Base-by-base conservation (phyloP, 2,888 invertebrate genomes). In the Oasisia sp. region DNA sequence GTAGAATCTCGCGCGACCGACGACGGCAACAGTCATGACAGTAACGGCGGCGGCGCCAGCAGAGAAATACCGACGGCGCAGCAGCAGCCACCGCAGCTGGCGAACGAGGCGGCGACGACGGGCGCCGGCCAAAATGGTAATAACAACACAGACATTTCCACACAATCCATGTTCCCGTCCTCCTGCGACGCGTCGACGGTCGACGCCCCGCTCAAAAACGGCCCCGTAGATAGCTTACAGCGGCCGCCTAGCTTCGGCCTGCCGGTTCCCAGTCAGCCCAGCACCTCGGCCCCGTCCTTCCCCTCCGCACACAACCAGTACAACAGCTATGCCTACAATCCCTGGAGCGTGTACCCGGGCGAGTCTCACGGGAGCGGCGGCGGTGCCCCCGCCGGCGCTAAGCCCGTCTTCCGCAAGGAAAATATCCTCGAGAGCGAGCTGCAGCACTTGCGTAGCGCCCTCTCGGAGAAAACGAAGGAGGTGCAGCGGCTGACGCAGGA, bases 381-480 rank as follows among this genome's bases (percentile, higher is more conserved):
- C 44, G 32, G 45, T 32, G 92, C 74, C 32, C 89, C 45, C 91
- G 58, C 32, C n/a, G 92, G 44, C 45, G n/a, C 27, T 19, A 56
- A 89, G 50, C 89, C 44, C 38, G 92, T 92, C 45, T 91, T 32
- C 89, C 89, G 50, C 32, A 93, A 93, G 89, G 93, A 93, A 45
- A 92, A 90, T 89, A 93, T 93, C 89, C 92, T 94, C n/a, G 94
- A 94, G 92, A 92, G 92, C 32, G 94, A 94, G 74, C 91, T 94
- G 74, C 91, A 92, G 50, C 94, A 94, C 89, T 92, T 94, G 89
- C 91, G 93, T 50, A 93, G 92, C 90, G 94, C 94, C 89, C 93
- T 94, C 91, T 93, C 94, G 3, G 94, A 94, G 92, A 94, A 94
- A 90, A 94, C 94, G 5, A 94, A 93, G 91, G 94, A 94, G 92